A percentile compares a stretch with the other conserved stretches of the same genome.
These are phyloP conservation scores for Seira ritae DNA, from an alignment of 2,888 invertebrate genomes.

Conservation along the genomic window DNA sequence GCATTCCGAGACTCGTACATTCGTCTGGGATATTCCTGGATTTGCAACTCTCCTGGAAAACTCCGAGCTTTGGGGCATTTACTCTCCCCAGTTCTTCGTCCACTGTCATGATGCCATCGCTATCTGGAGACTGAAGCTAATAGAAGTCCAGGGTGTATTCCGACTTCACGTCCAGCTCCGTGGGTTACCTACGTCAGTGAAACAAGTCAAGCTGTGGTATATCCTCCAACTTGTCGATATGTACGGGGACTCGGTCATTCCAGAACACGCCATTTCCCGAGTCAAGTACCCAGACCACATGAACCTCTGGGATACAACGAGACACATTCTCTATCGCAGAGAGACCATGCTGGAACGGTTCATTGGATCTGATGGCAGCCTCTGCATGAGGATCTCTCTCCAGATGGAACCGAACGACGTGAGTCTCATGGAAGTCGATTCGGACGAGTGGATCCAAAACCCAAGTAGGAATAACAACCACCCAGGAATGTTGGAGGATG, in stretches of 20 bases:
- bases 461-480: not conserved
- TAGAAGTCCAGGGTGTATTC: constrained; percentile 63
- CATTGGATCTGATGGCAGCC: constrained; percentile 24
- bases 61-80: constrained; percentile 60
- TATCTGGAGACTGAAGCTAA: constrained; percentile 63
- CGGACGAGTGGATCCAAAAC: constrained; percentile 60
- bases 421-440: constrained; percentile 46
- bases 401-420: constrained; percentile 62
- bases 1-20: constrained; percentile 51
- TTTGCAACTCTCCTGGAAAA: constrained; percentile 54
- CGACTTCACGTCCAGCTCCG: constrained; percentile 63
- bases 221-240: constrained; percentile 59
- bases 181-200: constrained; percentile 51
- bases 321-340: constrained; percentile 61
- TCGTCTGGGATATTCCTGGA: constrained; percentile 61
- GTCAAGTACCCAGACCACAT: constrained; percentile 63
- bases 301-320: constrained; percentile 59
- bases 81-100: constrained; percentile 59
- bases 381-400: constrained; percentile 55
- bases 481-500: not conserved
- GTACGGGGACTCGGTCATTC: constrained; percentile 63
- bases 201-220: constrained; percentile 62
- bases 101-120: constrained; percentile 51
- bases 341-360: constrained; percentile 59
- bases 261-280: constrained; percentile 56